Base-by-base conservation (phyloP, 2,113 vertebrate genomes). In the Actinemys pallida region DNA sequence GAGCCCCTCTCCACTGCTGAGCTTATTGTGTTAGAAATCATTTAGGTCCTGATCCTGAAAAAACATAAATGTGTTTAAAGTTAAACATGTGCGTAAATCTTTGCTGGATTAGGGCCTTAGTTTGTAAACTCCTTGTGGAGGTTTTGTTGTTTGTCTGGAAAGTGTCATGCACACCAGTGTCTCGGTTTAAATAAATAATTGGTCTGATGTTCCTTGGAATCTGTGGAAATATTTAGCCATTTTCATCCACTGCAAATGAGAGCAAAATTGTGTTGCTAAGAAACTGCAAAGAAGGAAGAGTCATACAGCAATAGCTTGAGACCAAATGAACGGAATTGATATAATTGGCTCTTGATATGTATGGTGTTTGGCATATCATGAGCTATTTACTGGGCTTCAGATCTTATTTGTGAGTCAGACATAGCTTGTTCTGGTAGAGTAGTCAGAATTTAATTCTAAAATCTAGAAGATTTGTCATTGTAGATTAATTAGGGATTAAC, bases 201-300 rank as follows among this genome's bases (percentile, higher is more conserved):
- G n/a, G 19, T 72, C n/a, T 39, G 65, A 39, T 39, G 19, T 72
- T 72, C 65, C 20, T 72, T 39, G 19, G n/a, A 69, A 17, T 39
- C 65, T 72, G n/a, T 72, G 65, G 65, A 72, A 72, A 39, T 72
- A n/a, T 39, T 39, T 78, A 47, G 25, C 5, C 42, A 78, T 78
- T 78, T 78, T 78, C 24, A 42, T 94, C 75, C 72, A 65, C 84
- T 92, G 84, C 53, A 95, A 96, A 94, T 39, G 24, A 47, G 75
- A 78, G 92, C 75, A 95, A 95, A 94, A 89, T 10, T 2, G 22
- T 79, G 95, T 95, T 97, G 96, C 95, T 97, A 97, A 96, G 97
- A 75, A 96, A 97, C 95, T 53, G 81, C 75, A 52, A 81, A 93
- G n/a, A 83, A 65, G 72, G 88, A 96, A 96, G 93, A 86, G 84